Conservation (phyloP, 1,140 invertebrate species). For the Zaprionus lachaisei region DNA sequence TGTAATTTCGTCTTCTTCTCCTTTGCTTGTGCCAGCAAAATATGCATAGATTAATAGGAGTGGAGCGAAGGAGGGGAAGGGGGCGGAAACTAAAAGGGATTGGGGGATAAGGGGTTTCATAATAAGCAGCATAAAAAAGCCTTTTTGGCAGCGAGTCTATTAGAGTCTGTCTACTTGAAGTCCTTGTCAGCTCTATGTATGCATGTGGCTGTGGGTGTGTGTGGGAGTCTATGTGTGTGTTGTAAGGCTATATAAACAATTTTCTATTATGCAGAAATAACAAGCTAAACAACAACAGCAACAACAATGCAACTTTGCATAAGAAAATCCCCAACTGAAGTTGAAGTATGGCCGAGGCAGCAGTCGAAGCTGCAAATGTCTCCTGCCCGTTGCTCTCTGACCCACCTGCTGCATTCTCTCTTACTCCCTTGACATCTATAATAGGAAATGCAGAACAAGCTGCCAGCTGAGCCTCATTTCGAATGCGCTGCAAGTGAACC, state of each 20-base stretch:
- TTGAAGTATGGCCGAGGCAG: conserved; percentile 67
- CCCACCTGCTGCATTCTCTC: background rate
- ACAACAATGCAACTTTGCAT: conserved; percentile 73
- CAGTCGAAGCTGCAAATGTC: conserved; percentile 13
- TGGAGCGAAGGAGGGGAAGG: too few species aligned
- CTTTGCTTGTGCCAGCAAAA: conserved; percentile 33
- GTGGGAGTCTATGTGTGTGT: conserved; percentile 9
- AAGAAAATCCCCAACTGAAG: conserved; percentile 71
- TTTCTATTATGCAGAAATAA: conserved; percentile 82
- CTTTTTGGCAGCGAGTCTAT: conserved; percentile 65
- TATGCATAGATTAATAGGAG: conserved; percentile 67
- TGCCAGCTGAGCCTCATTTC: conserved; percentile 1
- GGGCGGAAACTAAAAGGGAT: background rate
- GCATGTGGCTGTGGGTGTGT: conserved; percentile 5
- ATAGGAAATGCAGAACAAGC: background rate
- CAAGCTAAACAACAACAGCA: conserved; percentile 58
- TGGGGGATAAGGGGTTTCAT: conserved; percentile 26
- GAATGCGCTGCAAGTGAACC: background rate
- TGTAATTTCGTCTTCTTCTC: conserved; percentile 18
- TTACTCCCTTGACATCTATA: background rate
- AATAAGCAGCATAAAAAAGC: conserved; percentile 76
- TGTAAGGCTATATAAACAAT: conserved; percentile 74
- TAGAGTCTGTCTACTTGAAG: conserved; percentile 46
- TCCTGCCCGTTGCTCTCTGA: background rate
- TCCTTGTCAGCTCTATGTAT: conserved; percentile 47